Conservation (phyloP, 2,797 vertebrate genomes). For the Phrynocephalus forsythii region DNA sequence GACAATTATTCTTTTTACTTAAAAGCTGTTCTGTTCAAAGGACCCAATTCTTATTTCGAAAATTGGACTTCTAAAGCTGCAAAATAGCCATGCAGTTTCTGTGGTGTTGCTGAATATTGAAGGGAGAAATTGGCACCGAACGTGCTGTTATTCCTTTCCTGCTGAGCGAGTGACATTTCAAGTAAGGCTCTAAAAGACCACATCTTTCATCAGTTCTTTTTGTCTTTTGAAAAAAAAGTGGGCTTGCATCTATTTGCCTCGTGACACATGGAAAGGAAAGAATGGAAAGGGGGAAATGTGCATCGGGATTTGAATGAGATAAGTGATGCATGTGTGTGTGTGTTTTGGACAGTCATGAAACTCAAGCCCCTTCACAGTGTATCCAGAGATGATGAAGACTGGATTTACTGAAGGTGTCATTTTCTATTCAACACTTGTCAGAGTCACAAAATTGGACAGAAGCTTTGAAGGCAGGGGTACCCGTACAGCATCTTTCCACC, state of each 20-base stretch:
- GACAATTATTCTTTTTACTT: not conserved
- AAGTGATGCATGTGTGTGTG: not conserved
- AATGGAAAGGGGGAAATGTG: not conserved
- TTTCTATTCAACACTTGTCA: constrained; percentile 59
- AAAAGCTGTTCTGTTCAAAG: not conserved
- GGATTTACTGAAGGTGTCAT: constrained; percentile 26
- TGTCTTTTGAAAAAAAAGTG: constrained; percentile 16
- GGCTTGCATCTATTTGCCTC: constrained; percentile 13
- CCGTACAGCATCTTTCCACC: constrained; percentile 46
- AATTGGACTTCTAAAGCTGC: not conserved
- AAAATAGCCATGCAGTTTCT: not conserved
- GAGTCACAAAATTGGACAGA: constrained; percentile 48
- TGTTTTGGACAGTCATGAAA: not conserved
- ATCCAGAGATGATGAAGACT: constrained; percentile 50
- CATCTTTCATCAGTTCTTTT: constrained; percentile 33
- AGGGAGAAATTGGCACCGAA: not conserved
- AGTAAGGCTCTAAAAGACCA: constrained; percentile 24
- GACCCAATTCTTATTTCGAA: not conserved
- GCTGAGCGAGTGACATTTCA: constrained; percentile 26
- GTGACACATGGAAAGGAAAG: constrained; percentile 9
- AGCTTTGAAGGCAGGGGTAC: constrained; percentile 46
- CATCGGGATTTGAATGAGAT: constrained; percentile 12
- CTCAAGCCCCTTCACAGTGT: not conserved
- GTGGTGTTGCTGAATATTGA: not conserved
- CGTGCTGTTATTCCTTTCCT: not conserved